These are phyloP conservation scores for Sciurus carolinensis DNA, from an alignment of 2,797 vertebrate genomes.

Conservation along the genomic window DNA sequence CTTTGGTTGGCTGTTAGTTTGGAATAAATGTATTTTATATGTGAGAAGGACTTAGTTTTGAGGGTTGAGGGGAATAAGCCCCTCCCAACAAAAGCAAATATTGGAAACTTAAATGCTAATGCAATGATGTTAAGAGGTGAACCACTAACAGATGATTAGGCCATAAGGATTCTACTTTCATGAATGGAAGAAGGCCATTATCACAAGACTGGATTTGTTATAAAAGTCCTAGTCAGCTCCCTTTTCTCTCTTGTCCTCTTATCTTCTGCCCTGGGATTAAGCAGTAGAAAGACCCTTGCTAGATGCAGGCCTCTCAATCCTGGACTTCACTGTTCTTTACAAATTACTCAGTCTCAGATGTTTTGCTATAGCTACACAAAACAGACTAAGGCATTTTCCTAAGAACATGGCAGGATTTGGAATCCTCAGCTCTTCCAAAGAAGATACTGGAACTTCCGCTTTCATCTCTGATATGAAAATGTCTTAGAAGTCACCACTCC, in stretches of 20 bases:
- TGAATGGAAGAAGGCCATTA: not conserved
- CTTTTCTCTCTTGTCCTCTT: not conserved
- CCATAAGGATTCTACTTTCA: too few species aligned
- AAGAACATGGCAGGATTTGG: not conserved
- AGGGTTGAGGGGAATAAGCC: not conserved
- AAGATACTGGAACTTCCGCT: not conserved
- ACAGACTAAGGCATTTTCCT: not conserved
- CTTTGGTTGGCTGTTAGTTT: not conserved
- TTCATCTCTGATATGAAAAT: not conserved
- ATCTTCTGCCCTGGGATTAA: not conserved
- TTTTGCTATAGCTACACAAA: not conserved
- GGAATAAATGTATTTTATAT: not conserved
- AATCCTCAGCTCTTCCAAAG: not conserved
- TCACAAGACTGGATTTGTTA: not conserved
- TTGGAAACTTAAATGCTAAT: not conserved
- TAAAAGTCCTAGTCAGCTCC: not conserved
- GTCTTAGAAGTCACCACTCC: not conserved
- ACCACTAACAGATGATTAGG: not conserved
- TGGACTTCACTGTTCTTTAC: not conserved
- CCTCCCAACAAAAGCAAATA: not conserved
- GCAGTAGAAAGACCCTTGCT: not conserved
- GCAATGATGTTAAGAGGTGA: not conserved
- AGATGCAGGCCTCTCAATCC: too few species aligned
- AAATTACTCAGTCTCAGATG: not conserved
- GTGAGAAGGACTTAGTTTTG: not conserved